Percentiles rank a stretch among this genome's conserved stretches.
Evolutionary conservation across 1,140 invertebrate genomes (phyloP).

Genomic region (Brachionus calyciflorus): DNA sequence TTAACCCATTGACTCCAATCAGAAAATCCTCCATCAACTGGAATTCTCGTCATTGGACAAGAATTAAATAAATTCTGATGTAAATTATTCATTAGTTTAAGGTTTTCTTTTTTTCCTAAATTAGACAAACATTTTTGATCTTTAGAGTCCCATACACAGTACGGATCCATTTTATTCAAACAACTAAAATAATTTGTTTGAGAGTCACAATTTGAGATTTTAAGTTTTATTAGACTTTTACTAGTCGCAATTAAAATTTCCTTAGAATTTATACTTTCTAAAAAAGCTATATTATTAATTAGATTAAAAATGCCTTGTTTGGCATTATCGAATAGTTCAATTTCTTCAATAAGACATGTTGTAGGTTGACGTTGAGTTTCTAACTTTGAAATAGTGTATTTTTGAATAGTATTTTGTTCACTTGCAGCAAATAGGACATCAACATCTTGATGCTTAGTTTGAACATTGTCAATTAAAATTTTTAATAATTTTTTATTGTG

Average conservation of each 20-base stretch:
- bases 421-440: conserved; percentile 4
- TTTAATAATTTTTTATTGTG: neutral
- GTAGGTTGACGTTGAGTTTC: neutral
- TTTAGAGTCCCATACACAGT: conserved; percentile 26
- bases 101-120: neutral
- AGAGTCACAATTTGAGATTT: conserved; percentile 12
- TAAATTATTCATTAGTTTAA: neutral
- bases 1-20: conserved; percentile 4
- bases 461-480: conserved; percentile 2
- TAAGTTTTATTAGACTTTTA: conserved; percentile 9
- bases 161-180: conserved; percentile 34
- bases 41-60: conserved; percentile 1
- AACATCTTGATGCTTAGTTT: conserved; percentile 27
- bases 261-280: neutral
- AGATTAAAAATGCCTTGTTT: neutral
- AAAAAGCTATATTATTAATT: conserved; percentile 23
- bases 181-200: neutral
- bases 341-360: conserved; percentile 21
- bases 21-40: conserved; percentile 31
- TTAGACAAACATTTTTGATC: conserved; percentile 3
- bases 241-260: neutral
- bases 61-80: conserved; percentile 15
- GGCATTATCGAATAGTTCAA: neutral
- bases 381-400: neutral
- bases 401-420: neutral